A percentile compares a stretch with the other conserved stretches of the same genome.
phyloP scores from a whole-genome alignment of 2,797 vertebrate genomes.

The Apogon hyalosoma region DNA sequence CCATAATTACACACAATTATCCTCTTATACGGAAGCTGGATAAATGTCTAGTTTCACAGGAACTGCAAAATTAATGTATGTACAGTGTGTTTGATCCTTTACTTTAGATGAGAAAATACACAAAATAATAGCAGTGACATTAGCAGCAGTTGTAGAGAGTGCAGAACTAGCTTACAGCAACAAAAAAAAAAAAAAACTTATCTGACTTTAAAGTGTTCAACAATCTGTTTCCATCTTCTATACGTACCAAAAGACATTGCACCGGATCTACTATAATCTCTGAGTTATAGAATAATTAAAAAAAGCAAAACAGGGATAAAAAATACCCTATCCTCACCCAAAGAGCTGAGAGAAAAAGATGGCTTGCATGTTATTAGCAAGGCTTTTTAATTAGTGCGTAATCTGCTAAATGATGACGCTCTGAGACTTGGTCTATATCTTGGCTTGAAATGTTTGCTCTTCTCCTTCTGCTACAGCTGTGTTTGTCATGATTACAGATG shows the following conservation, averaged over 20 bases:
- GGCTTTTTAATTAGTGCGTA: conserved; percentile 61
- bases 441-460: conserved; percentile 46
- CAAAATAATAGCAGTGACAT: background rate
- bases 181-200: background rate
- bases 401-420: conserved; percentile 66
- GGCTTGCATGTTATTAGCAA: conserved; percentile 18
- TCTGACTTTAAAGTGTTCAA: conserved; percentile 4
- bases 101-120: background rate
- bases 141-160: background rate
- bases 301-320: conserved; percentile 39
- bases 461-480: conserved; percentile 41
- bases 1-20: conserved; percentile 40
- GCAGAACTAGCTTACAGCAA: background rate
- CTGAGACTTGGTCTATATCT: conserved; percentile 47
- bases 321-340: conserved; percentile 39
- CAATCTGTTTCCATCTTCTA: conserved; percentile 8
- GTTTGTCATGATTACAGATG: conserved; percentile 50
- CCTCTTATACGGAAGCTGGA: conserved; percentile 3
- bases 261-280: conserved; percentile 30
- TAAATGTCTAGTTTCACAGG: background rate
- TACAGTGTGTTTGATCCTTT: background rate
- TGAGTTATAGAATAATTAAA: conserved; percentile 51
- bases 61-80: background rate
- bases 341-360: conserved; percentile 14
- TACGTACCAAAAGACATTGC: conserved; percentile 18